Base-by-base conservation (phyloP, 2,888 invertebrate genomes). In the Sarcophaga subvicina region DNA sequence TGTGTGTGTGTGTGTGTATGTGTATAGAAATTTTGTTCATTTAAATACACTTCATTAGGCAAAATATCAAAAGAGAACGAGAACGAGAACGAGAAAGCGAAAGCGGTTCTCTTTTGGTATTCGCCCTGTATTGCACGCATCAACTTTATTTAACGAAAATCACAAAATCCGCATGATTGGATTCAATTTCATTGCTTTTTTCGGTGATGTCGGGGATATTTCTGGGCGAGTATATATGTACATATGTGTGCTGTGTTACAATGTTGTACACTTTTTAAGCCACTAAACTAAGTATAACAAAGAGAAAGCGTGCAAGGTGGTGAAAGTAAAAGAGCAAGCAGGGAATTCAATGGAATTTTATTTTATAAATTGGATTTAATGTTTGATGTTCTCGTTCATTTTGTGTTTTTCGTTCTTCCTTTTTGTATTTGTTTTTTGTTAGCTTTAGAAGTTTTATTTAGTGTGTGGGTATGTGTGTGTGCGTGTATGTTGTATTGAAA, bases 41-140 rank as follows among this genome's bases (percentile, higher is more conserved):
- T 76, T 64, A 69, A 81, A 80, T 73, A 78, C 77, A 78, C 67
- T 78, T 83, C 83, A 83, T 78, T 78, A 78, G 49, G 20, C 25
- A 67, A 60, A 54, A 54, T 63, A 27, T 27, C 11, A 47, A 37
- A 71, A 69, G 62, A 75, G 49, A 66, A 37, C 8, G 37, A 37
- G 37, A 37, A 37, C 8, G 10, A 8, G 8, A 8, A 10, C 2
- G 37, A 37, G 10, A 8, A 10, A 8, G 37, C 2, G 37, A 37
- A 37, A 37, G 37, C 37, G 54, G 14, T 66, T 83, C 54, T 77
- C 49, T 49, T 49, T 49, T 49, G 14, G 49, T 14, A 49, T 49
- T 49, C 14, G 11, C 14, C 17, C 17, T 54, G 12, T 54, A 14
- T 54, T 54, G 12, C 17, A 14, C 17, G 12, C 54, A 17, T 54